A percentile compares a stretch with the other conserved stretches of the same genome.
phyloP scores from a whole-genome alignment of 2,113 vertebrate genomes.

The Syngnathus floridae region DNA sequence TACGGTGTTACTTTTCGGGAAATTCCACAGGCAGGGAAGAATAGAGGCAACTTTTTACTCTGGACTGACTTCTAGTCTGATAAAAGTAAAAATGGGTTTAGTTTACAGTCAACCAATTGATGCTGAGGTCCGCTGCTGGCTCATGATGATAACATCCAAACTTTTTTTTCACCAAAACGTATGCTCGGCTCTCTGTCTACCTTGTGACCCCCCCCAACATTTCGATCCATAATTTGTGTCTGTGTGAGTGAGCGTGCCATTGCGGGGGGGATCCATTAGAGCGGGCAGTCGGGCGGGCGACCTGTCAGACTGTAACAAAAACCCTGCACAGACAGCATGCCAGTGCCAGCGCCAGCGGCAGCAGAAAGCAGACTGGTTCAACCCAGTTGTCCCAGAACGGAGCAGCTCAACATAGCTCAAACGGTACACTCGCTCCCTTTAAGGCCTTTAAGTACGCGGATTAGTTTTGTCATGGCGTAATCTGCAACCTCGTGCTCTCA shows the following conservation, averaged over 20 bases:
- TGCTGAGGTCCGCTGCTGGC: too few species aligned
- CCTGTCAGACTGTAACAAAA: conserved; percentile 71
- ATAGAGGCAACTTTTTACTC: conserved; percentile 3
- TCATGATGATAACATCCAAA: neutral
- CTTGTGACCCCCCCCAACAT: conserved; percentile 18
- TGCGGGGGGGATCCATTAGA: conserved; percentile 67
- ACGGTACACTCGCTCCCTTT: conserved; percentile 3
- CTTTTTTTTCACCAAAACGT: neutral
- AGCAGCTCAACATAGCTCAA: conserved; percentile 33
- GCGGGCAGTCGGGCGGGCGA: conserved; percentile 38
- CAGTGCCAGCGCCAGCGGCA: conserved; percentile 60
- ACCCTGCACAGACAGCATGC: conserved; percentile 74
- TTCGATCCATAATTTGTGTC: conserved; percentile 49
- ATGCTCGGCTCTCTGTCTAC: conserved; percentile 30
- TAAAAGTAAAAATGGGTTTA: too few species aligned
- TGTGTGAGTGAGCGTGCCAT: conserved; percentile 62
- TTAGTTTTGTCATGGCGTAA: conserved; percentile 3
- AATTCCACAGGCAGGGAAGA: conserved; percentile 28
- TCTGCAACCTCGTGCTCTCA: conserved; percentile 6
- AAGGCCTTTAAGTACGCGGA: conserved; percentile 1
- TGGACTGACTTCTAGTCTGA: too few species aligned
- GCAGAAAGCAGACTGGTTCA: conserved; percentile 66
- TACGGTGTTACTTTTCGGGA: conserved; percentile 14
- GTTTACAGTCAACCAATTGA: too few species aligned
- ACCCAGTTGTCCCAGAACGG: conserved; percentile 56